phyloP scores from a whole-genome alignment of 2,797 vertebrate genomes.

The Pteropus rufus region DNA sequence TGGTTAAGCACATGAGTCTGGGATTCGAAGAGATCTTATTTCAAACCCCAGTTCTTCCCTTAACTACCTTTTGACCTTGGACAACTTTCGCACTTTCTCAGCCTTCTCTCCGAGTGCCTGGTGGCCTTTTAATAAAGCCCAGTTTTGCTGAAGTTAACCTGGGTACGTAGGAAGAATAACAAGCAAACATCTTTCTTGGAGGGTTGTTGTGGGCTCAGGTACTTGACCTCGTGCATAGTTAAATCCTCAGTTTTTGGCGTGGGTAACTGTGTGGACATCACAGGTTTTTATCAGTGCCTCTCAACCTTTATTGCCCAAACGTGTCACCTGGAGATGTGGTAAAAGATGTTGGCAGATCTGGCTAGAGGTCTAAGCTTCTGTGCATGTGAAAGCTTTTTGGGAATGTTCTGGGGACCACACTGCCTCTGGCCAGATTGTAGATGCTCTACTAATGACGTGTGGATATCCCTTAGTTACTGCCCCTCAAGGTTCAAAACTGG shows the following conservation, averaged over 20 bases:
- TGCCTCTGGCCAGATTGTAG: not conserved
- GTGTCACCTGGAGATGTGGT: not conserved
- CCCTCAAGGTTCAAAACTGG: not conserved
- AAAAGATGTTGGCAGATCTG: not conserved
- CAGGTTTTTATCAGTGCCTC: not conserved
- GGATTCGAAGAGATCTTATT: not conserved
- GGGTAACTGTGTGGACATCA: not conserved
- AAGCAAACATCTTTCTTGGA: not conserved
- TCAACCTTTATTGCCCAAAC: not conserved
- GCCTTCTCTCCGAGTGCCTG: not conserved
- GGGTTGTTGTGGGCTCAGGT: not conserved
- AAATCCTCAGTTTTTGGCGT: not conserved
- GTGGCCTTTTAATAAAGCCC: not conserved
- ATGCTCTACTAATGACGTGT: not conserved
- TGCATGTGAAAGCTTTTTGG: not conserved
- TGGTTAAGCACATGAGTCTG: not conserved
- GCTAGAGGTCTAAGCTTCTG: too few species aligned
- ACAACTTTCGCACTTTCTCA: not conserved
- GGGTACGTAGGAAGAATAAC: not conserved
- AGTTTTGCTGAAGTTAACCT: not conserved
- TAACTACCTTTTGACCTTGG: not conserved
- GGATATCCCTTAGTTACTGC: not conserved
- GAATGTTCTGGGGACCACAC: not conserved
- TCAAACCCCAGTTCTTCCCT: not conserved
- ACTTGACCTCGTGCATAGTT: rapidly evolving